phyloP scores from a whole-genome alignment of 2,113 vertebrate species.

The Chascanopsetta lugubris region DNA sequence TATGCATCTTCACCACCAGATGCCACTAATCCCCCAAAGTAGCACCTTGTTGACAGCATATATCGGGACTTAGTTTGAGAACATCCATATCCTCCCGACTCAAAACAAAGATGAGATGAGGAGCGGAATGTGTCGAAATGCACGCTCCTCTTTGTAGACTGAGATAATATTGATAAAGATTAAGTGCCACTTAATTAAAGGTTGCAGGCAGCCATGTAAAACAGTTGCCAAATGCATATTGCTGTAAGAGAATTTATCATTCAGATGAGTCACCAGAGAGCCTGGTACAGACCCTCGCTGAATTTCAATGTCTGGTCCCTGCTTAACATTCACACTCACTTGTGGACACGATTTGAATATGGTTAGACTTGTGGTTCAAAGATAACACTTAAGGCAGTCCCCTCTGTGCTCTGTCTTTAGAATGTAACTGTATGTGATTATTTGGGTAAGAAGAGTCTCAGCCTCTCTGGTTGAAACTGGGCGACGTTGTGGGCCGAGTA shows the following conservation, averaged over 20 bases:
- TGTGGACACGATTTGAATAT: slow-evolving; percentile 10
- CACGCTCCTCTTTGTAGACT: background rate
- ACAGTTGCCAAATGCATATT: slow-evolving; percentile 21
- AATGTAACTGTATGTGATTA: background rate
- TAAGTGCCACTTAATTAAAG: background rate
- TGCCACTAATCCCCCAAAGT: no score
- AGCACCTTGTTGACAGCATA: no score
- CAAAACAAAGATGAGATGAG: background rate
- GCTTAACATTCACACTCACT: slow-evolving; percentile 34
- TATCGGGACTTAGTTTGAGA: no score
- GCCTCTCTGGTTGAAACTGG: background rate
- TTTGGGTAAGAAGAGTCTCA: background rate
- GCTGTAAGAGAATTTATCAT: slow-evolving; percentile 4
- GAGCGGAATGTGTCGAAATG: background rate
- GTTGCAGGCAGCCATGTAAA: background rate
- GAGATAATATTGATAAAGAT: background rate
- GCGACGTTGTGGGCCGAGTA: background rate
- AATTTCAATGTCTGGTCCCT: slow-evolving; percentile 51
- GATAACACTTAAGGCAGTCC: background rate
- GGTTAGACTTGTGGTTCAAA: slow-evolving; percentile 13
- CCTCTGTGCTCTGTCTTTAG: background rate
- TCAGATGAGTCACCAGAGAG: slow-evolving; percentile 39
- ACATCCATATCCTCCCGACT: background rate
- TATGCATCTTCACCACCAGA: no score
- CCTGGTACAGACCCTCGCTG: slow-evolving; percentile 11